Base-by-base conservation (phyloP, 2,888 invertebrate species). In the Drosophila monieri region DNA sequence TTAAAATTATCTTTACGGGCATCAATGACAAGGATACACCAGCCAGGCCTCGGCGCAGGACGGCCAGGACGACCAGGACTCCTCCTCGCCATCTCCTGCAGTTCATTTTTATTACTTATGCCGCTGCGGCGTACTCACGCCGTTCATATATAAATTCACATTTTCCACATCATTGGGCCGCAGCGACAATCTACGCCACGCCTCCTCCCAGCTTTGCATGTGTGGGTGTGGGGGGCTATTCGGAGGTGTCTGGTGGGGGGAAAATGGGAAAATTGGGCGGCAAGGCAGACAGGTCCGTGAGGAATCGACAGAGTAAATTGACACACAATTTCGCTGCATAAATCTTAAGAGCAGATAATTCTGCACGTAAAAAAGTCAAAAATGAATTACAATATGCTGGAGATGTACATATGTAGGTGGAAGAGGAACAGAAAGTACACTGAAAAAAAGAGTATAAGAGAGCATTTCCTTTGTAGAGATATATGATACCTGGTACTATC, bases 1-100 rank as follows among this genome's bases (percentile, higher is more conserved):
- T 83, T 83, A 83, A 83, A 83, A 83, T 83, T 88, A 83, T 83
- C 81, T 83, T 83, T 83, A 83, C 88, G 86, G 80, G 64, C 81
- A 87, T 87, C 85, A 64, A 51, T 64, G 79, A 47, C 57, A 65
- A 57, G 77, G 66, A 76, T 76, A 56, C 47, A 72, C 21, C 41
- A 23, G 14, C 18, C 47, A 51, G 25, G 39, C 44, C 8, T 23
- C 18, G 32, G 53, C 35, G 3, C 27, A 27, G 54, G 30, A 54
- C 44, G 5, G 0, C 66, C 66, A 35, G 43, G 51, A 56, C 57
- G 35, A 14, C 27, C 15, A 2, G 46, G 6, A 14, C 27, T 27
- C 43, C 10, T 35, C 49, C 6, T 9, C 10, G 32, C 30, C 15
- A 18, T 10, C 35, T 41, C 32, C 18, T 18, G 39, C 37, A 21